Evolutionary conservation across 2,113 vertebrate genomes (phyloP).

Genomic region (Amphilophus citrinellus): DNA sequence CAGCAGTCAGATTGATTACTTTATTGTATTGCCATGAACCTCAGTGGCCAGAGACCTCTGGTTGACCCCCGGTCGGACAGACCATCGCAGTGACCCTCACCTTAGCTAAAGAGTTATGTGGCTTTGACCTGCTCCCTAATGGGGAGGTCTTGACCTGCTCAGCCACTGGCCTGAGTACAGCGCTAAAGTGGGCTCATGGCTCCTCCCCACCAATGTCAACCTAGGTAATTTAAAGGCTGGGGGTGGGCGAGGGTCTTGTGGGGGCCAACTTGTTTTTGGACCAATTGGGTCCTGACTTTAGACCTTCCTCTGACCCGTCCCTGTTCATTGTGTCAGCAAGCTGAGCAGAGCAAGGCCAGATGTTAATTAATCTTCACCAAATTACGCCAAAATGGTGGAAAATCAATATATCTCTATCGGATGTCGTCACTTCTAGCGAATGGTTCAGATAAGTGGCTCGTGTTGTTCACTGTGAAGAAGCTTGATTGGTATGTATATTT

Average conservation of each 20-base stretch:
- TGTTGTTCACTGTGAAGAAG: slow-evolving; percentile 23
- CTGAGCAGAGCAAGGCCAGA: slow-evolving; percentile 40
- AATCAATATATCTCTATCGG: slow-evolving; percentile 63
- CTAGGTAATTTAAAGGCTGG: slow-evolving; percentile 78
- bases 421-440: slow-evolving; percentile 44
- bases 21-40: slow-evolving; percentile 86
- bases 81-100: slow-evolving; percentile 80
- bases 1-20: slow-evolving; percentile 80
- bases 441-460: slow-evolving; percentile 31
- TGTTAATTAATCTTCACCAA: slow-evolving; percentile 76
- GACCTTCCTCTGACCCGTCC: slow-evolving; percentile 60
- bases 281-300: slow-evolving; percentile 61
- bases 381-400: slow-evolving; percentile 62
- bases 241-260: slow-evolving; percentile 55
- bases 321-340: slow-evolving; percentile 71
- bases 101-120: slow-evolving; percentile 84
- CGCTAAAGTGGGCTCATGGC: slow-evolving; percentile 53
- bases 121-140: slow-evolving; percentile 82
- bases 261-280: slow-evolving; percentile 57
- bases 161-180: slow-evolving; percentile 60
- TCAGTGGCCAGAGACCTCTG: slow-evolving; percentile 79
- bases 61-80: slow-evolving; percentile 77
- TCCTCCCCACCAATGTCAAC: slow-evolving; percentile 66
- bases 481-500: not conserved
- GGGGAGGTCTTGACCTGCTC: slow-evolving; percentile 76